Conservation (phyloP, 2,888 invertebrate species). For the Eristalis tenax region DNA sequence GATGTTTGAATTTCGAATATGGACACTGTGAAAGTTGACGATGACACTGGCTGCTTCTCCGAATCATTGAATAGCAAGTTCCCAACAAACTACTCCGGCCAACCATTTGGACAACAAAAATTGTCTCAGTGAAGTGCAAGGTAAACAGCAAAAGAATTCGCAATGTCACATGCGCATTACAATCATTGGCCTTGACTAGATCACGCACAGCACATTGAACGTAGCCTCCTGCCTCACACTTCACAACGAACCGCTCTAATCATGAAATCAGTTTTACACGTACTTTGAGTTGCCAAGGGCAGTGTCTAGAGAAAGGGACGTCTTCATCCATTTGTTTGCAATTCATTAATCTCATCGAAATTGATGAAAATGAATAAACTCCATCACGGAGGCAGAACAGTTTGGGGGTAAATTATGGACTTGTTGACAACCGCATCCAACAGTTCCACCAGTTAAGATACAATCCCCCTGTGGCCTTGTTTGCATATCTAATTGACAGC, state of each 20-base stretch:
- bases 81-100: neutral
- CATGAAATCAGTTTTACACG: neutral
- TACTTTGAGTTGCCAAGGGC: neutral
- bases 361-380: neutral
- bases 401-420: neutral
- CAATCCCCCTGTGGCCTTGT: neutral
- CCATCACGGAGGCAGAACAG: neutral
- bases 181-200: neutral
- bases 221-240: neutral
- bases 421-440: neutral
- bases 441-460: neutral
- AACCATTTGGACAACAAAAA: neutral
- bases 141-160: neutral
- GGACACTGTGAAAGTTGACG: no score
- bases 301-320: neutral
- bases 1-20: no score
- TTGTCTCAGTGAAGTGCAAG: neutral
- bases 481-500: neutral
- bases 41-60: no score
- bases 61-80: no score
- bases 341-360: neutral
- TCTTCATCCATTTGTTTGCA: neutral
- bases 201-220: neutral
- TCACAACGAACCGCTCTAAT: neutral
- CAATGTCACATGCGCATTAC: neutral